A percentile compares a stretch with the other conserved stretches of the same genome.
phyloP scores from a whole-genome alignment of 2,888 invertebrate genomes.

The Limnephilus auricula region DNA sequence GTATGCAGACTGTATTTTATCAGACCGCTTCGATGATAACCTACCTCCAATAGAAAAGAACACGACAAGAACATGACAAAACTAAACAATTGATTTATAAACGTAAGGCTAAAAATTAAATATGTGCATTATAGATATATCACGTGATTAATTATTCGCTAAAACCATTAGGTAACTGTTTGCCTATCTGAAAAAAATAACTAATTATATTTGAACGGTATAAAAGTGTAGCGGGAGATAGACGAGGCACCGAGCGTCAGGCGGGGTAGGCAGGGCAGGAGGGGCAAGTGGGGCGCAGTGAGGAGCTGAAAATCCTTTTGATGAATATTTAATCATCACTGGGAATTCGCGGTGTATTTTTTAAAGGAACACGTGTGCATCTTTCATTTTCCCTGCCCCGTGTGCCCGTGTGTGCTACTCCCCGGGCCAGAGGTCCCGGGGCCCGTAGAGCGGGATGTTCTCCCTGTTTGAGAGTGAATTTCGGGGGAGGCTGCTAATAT shows the following conservation, averaged over 20 bases:
- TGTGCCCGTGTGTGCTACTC: constrained; percentile 57
- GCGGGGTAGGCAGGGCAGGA: neutral
- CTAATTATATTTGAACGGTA: neutral
- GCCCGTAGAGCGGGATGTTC: constrained; percentile 71
- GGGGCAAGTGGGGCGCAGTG: neutral
- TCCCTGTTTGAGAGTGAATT: constrained; percentile 36
- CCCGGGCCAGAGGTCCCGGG: constrained; percentile 65
- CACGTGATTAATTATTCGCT: neutral
- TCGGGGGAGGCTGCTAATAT: constrained; percentile 35
- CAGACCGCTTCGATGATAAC: too few species aligned
- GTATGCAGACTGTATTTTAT: too few species aligned
- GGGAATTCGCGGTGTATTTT: constrained; percentile 66
- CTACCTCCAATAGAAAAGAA: too few species aligned
- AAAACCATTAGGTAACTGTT: neutral
- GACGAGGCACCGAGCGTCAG: constrained; percentile 3
- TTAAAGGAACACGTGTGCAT: constrained; percentile 55
- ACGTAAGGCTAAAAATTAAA: too few species aligned
- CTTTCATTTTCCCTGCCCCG: constrained; percentile 61
- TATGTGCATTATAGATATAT: neutral
- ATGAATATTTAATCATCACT: constrained; percentile 77
- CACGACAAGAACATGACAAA: too few species aligned
- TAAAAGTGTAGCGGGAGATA: neutral
- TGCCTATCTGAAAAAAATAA: neutral
- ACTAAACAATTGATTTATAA: too few species aligned
- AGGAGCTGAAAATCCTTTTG: constrained; percentile 71